A percentile compares a stretch with the other conserved stretches of the same genome.
phyloP scores from a whole-genome alignment of 2,888 invertebrate species.

The Margaritifera margaritifera region DNA sequence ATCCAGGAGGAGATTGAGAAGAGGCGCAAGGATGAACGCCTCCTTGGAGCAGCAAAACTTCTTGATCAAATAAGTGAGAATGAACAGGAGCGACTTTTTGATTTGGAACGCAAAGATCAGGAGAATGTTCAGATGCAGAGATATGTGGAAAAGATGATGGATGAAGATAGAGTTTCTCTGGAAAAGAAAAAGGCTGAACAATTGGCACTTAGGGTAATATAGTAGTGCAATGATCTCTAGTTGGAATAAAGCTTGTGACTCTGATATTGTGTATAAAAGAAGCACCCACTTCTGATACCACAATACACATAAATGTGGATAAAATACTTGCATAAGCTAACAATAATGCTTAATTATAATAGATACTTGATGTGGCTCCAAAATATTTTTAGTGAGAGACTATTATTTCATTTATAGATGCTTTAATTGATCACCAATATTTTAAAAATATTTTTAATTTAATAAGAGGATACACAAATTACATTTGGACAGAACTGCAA shows the following conservation, averaged over 20 bases:
- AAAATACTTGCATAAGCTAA: too few species aligned
- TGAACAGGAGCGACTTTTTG: conserved; percentile 68
- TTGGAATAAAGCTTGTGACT: too few species aligned
- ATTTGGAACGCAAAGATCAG: conserved; percentile 71
- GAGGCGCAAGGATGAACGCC: conserved; percentile 66
- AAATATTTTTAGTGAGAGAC: too few species aligned
- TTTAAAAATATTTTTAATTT: too few species aligned
- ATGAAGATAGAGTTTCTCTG: conserved; percentile 66
- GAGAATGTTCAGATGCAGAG: conserved; percentile 72
- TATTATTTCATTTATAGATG: too few species aligned
- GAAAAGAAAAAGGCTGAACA: conserved; percentile 66
- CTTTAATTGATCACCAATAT: too few species aligned
- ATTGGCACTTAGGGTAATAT: conserved; percentile 49
- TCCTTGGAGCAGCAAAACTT: conserved; percentile 69
- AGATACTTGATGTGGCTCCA: too few species aligned
- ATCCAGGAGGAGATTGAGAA: conserved; percentile 72
- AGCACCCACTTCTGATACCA: background rate
- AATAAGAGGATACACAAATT: too few species aligned
- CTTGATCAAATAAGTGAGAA: conserved; percentile 72
- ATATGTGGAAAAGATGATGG: conserved; percentile 71
- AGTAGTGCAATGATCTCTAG: conserved; percentile 1
- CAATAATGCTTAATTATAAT: too few species aligned
- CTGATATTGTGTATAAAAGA: too few species aligned
- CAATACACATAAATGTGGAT: too few species aligned
- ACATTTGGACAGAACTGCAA: too few species aligned